Conservation (phyloP, 2,113 vertebrate genomes). For the Microtus ochrogaster region DNA sequence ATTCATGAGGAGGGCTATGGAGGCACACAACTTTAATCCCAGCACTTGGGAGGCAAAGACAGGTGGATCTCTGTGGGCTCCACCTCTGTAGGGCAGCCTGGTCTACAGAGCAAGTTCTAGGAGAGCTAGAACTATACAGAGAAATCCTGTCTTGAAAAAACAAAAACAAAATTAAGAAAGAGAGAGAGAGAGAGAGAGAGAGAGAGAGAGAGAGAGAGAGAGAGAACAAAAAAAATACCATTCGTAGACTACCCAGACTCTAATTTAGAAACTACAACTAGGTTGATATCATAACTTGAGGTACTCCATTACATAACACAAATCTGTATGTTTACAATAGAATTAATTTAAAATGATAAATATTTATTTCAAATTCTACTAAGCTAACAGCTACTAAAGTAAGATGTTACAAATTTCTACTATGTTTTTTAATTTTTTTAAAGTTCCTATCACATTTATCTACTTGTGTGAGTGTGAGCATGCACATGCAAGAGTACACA, state of each 20-base stretch:
- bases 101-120: background rate
- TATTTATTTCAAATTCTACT: constrained; percentile 51
- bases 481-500: background rate
- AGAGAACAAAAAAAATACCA: background rate
- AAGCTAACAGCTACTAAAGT: background rate
- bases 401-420: constrained; percentile 19
- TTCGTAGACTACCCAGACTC: background rate
- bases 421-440: background rate
- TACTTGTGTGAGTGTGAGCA: background rate
- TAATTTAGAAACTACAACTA: background rate
- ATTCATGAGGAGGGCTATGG: background rate
- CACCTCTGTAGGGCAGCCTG: background rate
- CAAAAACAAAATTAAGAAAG: background rate
- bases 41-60: background rate
- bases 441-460: background rate
- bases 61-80: background rate
- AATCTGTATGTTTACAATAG: constrained; percentile 12
- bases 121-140: background rate
- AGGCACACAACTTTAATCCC: background rate
- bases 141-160: background rate
- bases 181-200: too few relatives aligned
- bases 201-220: background rate
- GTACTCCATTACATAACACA: background rate
- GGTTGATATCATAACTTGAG: background rate
- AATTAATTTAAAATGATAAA: constrained; percentile 54